Conservation (phyloP, 2,113 vertebrate species). For the Eonycteris spelaea region DNA sequence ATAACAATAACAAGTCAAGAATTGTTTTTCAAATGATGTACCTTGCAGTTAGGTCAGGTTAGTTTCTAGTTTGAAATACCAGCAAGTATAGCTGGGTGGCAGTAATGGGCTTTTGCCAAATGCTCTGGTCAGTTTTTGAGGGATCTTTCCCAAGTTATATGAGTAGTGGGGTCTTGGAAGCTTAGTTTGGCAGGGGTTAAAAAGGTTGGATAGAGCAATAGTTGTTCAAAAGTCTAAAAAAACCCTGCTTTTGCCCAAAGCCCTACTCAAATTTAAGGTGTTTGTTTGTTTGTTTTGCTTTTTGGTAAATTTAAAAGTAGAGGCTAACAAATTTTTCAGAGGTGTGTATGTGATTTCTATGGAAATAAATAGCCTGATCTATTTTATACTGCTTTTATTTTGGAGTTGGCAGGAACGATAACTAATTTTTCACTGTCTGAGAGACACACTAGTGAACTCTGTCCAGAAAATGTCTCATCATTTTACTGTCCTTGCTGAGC, state of each 20-base stretch:
- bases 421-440: background rate
- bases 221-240: background rate
- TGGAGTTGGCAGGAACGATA: background rate
- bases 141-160: background rate
- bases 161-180: too few relatives aligned
- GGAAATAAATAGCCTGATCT: background rate
- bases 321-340: background rate
- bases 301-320: background rate
- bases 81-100: background rate
- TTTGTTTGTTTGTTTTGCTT: too few relatives aligned
- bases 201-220: background rate
- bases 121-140: background rate
- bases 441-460: background rate
- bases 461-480: background rate
- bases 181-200: fast-evolving
- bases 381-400: background rate
- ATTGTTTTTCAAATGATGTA: background rate
- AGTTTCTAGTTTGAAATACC: background rate
- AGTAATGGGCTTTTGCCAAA: background rate
- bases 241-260: background rate
- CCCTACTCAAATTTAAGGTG: background rate
- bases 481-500: background rate
- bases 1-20: background rate
- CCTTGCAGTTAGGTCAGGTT: background rate
- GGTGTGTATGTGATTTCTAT: background rate